Evolutionary conservation across 2,888 invertebrate genomes (phyloP).

Genomic region (Ceratothoa steindachneri): DNA sequence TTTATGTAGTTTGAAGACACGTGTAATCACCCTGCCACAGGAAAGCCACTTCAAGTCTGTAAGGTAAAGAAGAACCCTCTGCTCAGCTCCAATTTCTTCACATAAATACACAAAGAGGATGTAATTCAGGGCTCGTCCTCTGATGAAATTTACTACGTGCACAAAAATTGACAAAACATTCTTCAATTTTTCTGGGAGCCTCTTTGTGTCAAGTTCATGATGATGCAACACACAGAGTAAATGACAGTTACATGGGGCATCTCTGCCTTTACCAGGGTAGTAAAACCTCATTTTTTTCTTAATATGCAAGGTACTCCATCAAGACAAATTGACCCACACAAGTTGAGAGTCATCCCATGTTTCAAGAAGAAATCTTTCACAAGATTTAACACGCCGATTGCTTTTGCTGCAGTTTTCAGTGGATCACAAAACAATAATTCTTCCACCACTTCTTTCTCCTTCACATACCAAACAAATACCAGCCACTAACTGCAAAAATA

Average conservation of each 20-base stretch:
- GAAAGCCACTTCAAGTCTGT: neutral
- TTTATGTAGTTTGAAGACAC: neutral
- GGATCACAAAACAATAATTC: neutral
- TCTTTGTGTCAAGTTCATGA: neutral
- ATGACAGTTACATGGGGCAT: neutral
- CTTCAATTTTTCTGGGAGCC: neutral
- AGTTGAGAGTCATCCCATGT: neutral
- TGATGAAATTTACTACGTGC: neutral
- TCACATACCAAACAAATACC: constrained; percentile 5
- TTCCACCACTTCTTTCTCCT: neutral
- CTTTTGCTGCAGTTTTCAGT: neutral
- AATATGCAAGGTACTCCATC: neutral
- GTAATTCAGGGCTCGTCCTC: neutral
- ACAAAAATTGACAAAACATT: neutral
- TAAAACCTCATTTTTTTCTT: neutral
- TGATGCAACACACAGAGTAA: neutral
- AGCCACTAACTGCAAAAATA: neutral
- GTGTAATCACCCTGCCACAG: neutral
- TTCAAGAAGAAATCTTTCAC: neutral
- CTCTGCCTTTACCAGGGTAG: neutral
- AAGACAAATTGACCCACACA: neutral
- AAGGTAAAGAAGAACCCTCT: neutral
- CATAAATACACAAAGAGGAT: neutral
- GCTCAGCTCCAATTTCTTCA: neutral
- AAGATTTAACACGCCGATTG: neutral